Conservation (phyloP, 2,888 invertebrate species). For the Tuta absoluta region DNA sequence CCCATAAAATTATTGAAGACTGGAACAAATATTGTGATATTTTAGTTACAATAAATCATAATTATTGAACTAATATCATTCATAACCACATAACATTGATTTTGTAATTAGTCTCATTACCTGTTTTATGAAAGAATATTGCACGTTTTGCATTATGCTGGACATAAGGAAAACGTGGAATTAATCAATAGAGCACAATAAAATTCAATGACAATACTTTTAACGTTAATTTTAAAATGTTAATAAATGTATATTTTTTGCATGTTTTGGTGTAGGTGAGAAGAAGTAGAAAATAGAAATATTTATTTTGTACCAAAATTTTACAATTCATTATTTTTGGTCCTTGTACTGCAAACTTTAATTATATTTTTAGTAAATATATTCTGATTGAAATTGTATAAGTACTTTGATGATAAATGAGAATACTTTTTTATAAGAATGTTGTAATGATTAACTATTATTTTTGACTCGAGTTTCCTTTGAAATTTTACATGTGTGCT, state of each 20-base stretch:
- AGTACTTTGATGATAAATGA: background rate
- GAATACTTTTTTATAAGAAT: background rate
- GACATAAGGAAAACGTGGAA: slow-evolving; percentile 58
- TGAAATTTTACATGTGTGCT: background rate
- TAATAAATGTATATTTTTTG: slow-evolving; percentile 40
- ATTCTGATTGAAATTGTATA: slow-evolving; percentile 12
- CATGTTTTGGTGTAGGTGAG: slow-evolving; percentile 38
- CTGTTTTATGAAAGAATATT: background rate
- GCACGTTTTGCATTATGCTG: slow-evolving; percentile 61
- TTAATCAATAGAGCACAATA: background rate
- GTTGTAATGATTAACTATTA: background rate
- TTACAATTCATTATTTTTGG: slow-evolving; percentile 44
- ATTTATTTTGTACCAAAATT: slow-evolving; percentile 51
- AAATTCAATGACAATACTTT: slow-evolving; percentile 6
- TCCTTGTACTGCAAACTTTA: slow-evolving; percentile 21
- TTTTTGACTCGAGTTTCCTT: background rate
- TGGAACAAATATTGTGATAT: slow-evolving; percentile 63
- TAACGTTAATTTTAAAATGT: slow-evolving; percentile 5
- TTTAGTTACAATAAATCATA: background rate
- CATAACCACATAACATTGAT: slow-evolving; percentile 10
- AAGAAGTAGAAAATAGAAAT: slow-evolving; percentile 38
- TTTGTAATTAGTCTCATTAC: background rate
- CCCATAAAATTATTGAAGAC: slow-evolving; percentile 52
- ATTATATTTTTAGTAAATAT: slow-evolving; percentile 28
- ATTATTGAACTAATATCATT: background rate